Evolutionary conservation across 2,113 vertebrate species (phyloP), one percentile per base, ranked within the genome.

Genomic region (Atractosteus spatula): DNA sequence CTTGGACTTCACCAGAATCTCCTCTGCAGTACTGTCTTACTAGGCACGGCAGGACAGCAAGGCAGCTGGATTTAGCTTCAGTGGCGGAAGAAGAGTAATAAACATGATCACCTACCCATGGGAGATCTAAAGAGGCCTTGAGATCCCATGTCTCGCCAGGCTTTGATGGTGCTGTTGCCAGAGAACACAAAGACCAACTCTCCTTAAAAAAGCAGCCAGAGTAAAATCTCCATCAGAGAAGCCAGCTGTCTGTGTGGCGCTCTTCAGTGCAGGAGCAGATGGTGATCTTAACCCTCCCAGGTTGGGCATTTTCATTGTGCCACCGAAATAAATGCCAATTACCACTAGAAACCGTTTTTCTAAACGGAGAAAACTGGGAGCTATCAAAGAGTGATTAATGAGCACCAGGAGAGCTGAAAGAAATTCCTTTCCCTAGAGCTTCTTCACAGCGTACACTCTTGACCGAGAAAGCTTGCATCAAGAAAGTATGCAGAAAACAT

Each of bases 191-290:
- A 29, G 5, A 7, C 47, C 47, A 7, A 63, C 71, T 75, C 73
- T 62, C 74, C 82, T 75, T 2, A 59, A 55, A 73, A 75, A 51
- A 65, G 62, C 14, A 11, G 3, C 43, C 69, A 69, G 14, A 68
- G 64, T 51, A 64, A 43, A 69, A 57, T 73, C 43, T 71, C 55
- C 45, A 47, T n/a, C 43, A 65, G 65, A 67, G 41, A 66, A 69
- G 12, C 45, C 70, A 62, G 56, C 43, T 63, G 77, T 71, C 61
- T 62, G 7, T 51, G 66, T 17, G 64, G 61, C 62, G 62, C 59
- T 74, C 71, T 64, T 66, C 65, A 56, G 74, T 43, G 70, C 59
- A 41, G 63, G 59, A 69, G 73, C 76, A 78, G 72, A 78, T 59
- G 55, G 69, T 51, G 41, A 8, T 54, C 41, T 43, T 3, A 42